Evolutionary conservation across 2,797 vertebrate species (phyloP).

Genomic region (Argya squamiceps): DNA sequence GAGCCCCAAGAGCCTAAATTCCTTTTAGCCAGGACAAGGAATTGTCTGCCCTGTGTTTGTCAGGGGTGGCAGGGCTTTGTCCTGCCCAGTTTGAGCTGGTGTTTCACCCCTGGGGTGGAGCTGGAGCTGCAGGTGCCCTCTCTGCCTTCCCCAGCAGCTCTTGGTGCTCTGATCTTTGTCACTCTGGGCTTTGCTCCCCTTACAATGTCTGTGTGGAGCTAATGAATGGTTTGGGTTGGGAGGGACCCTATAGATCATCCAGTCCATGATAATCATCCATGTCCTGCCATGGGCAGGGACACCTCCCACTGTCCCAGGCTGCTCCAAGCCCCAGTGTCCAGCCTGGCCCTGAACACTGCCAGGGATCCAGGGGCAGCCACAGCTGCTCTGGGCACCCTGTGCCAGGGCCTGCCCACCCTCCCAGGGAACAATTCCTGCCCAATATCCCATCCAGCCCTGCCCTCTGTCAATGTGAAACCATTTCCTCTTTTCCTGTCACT

Average conservation of each 20-base stretch:
- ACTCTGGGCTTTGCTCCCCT: background rate
- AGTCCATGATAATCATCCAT: too few relatives aligned
- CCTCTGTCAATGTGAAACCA: rapidly evolving
- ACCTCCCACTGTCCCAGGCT: rapidly evolving
- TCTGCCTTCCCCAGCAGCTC: background rate
- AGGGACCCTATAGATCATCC: rapidly evolving
- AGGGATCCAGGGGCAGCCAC: background rate
- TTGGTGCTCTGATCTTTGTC: background rate
- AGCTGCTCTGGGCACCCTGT: background rate
- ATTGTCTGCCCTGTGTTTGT: rapidly evolving
- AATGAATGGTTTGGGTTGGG: background rate
- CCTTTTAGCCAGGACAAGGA: background rate
- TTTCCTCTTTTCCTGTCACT: background rate
- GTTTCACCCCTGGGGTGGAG: background rate
- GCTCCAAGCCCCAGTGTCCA: background rate
- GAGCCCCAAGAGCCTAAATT: background rate
- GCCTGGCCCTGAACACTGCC: rapidly evolving
- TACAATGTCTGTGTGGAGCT: rapidly evolving
- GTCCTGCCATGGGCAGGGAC: background rate
- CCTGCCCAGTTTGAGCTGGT: background rate
- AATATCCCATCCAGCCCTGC: rapidly evolving
- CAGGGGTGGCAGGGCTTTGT: rapidly evolving
- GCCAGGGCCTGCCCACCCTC: background rate
- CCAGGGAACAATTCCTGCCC: rapidly evolving
- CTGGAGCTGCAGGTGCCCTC: background rate